Conservation (phyloP, 1,140 invertebrate genomes). For the Calephelis virginiensis region DNA sequence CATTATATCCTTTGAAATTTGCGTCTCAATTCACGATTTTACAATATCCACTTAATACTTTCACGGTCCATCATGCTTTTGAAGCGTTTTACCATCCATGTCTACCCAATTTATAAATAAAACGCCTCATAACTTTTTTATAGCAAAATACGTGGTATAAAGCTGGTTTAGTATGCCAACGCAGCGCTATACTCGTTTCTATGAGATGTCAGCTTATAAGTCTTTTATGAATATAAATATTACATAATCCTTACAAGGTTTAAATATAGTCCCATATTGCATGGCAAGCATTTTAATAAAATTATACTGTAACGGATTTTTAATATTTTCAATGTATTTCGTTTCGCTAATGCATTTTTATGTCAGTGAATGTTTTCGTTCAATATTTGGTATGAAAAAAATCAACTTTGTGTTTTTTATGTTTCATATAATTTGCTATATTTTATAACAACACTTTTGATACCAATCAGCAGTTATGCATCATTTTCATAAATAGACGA, state of each 20-base stretch:
- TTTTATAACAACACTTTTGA: background rate
- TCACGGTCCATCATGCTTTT: conserved; percentile 22
- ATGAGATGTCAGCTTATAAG: conserved; percentile 25
- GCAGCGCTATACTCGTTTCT: conserved; percentile 35
- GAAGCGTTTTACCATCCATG: conserved; percentile 6
- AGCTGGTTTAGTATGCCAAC: conserved; percentile 48
- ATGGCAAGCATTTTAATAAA: background rate
- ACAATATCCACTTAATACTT: conserved; percentile 13
- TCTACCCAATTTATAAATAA: conserved; percentile 54
- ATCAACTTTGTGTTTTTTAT: background rate
- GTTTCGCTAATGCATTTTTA: conserved; percentile 12
- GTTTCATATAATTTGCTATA: background rate
- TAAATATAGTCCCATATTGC: conserved; percentile 1
- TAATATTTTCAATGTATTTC: conserved; percentile 8
- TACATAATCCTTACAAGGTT: conserved; percentile 8
- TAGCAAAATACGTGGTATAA: conserved; percentile 53
- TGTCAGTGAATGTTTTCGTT: conserved; percentile 10
- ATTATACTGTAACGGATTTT: background rate
- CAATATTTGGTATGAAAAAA: conserved; percentile 4
- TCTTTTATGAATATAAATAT: conserved; percentile 17
- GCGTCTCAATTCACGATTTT: conserved; percentile 10
- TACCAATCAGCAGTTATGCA: background rate
- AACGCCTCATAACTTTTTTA: conserved; percentile 64
- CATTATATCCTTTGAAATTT: conserved; percentile 3
- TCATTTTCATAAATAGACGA: background rate